Evolutionary conservation across 2,888 invertebrate genomes (phyloP).

Genomic region (Antitype chi): DNA sequence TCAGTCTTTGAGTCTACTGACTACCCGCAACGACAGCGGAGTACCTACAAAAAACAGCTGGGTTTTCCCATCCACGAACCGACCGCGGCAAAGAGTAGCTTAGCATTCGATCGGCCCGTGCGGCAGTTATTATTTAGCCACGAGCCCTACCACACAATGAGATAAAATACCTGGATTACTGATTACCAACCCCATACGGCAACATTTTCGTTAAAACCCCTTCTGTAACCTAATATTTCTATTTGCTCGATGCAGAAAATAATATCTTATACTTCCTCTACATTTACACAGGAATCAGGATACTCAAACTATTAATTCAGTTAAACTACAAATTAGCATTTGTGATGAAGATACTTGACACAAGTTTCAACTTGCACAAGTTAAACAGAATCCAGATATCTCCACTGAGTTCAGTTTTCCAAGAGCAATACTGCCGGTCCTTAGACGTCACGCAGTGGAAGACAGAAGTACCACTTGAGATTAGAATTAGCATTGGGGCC

Average conservation of each 20-base stretch:
- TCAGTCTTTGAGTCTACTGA: too few species aligned
- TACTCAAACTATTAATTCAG: constrained; percentile 58
- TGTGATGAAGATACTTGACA: constrained; percentile 62
- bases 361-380: constrained; percentile 63
- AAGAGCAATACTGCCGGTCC: constrained; percentile 62
- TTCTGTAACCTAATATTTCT: not conserved
- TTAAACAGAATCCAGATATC: constrained; percentile 67
- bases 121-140: too few species aligned
- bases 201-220: not conserved
- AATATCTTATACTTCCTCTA: constrained; percentile 19
- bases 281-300: constrained; percentile 36
- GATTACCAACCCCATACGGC: not conserved
- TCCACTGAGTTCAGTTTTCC: constrained; percentile 63
- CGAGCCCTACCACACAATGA: too few species aligned
- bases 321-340: constrained; percentile 66
- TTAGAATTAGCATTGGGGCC: too few species aligned
- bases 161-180: too few species aligned
- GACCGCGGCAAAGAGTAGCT: too few species aligned
- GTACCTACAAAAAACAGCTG: too few species aligned
- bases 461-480: constrained; percentile 36
- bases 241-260: constrained; percentile 6
- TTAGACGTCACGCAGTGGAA: constrained; percentile 22
- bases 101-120: too few species aligned
- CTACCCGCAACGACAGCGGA: too few species aligned
- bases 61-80: too few species aligned